phyloP scores from a whole-genome alignment of 1,140 invertebrate species.

The Triops cancriformis region DNA sequence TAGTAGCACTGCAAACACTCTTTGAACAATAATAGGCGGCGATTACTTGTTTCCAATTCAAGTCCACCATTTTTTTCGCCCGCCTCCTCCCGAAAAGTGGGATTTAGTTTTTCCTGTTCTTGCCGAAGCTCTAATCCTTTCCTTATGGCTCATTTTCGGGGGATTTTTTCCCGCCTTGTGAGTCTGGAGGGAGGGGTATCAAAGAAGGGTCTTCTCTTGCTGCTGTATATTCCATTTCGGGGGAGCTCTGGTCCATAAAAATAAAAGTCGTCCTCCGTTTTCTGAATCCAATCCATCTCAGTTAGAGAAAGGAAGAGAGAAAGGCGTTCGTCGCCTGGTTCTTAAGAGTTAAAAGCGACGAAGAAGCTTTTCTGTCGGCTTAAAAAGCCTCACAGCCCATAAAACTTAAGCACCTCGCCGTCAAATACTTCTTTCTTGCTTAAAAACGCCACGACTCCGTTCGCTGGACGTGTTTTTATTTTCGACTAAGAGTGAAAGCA shows the following conservation, averaged over 20 bases:
- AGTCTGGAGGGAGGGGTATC: no score
- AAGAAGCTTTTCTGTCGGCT: slow-evolving; percentile 5
- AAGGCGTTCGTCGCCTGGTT: neutral
- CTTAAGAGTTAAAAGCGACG: neutral
- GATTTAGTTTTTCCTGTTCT: neutral
- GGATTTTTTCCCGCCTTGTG: no score
- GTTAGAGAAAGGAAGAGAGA: neutral
- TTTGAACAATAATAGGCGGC: neutral
- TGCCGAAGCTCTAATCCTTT: no score
- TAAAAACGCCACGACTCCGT: neutral
- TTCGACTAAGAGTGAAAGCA: slow-evolving; percentile 18
- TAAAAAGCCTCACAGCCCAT: slow-evolving; percentile 11
- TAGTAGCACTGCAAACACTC: neutral
- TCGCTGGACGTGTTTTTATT: neutral
- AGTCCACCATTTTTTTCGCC: no score
- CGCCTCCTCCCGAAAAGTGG: no score
- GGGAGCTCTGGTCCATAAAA: neutral
- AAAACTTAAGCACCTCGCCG: slow-evolving; percentile 8
- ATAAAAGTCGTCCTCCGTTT: neutral
- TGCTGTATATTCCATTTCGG: neutral
- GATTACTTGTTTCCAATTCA: neutral
- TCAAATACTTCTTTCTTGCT: neutral
- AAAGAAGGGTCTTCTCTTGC: no score
- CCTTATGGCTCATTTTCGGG: no score
- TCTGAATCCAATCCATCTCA: neutral